These are phyloP conservation scores for Megalurothrips usitatus DNA, from an alignment of 2,888 invertebrate species.

Conservation along the genomic window DNA sequence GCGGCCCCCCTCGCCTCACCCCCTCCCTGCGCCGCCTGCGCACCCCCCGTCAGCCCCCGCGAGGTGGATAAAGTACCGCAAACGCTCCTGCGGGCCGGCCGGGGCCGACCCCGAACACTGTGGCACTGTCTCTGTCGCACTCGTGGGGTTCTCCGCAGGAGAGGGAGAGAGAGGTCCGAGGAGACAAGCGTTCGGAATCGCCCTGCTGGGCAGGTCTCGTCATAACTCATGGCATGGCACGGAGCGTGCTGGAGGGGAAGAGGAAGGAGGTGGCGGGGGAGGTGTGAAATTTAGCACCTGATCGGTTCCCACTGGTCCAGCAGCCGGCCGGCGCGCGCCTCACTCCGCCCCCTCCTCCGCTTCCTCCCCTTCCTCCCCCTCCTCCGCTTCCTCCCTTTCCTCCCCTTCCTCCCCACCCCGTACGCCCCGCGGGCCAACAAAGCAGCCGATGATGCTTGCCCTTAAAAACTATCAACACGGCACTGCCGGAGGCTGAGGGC, in stretches of 20 bases:
- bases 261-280: neutral
- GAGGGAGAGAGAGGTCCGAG: neutral
- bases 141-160: neutral
- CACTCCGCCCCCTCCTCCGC: neutral
- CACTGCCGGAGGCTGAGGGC: conserved; percentile 8
- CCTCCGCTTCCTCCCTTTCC: neutral
- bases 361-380: neutral
- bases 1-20: neutral
- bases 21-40: neutral
- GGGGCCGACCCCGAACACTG: too few species aligned
- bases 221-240: too few species aligned
- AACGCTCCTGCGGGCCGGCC: neutral
- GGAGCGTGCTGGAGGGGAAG: neutral
- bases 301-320: conserved; percentile 19
- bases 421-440: neutral
- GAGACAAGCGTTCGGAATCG: neutral
- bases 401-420: too few species aligned
- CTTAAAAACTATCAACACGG: conserved; percentile 20
- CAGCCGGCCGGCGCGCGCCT: neutral
- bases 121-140: neutral
- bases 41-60: neutral
- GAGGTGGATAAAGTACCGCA: conserved; percentile 9
- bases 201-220: too few species aligned
- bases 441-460: neutral
- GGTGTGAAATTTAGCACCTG: conserved; percentile 24